A percentile compares a stretch with the other conserved stretches of the same genome.
Evolutionary conservation across 2,113 vertebrate genomes (phyloP).

Genomic region (Sylvia atricapilla): DNA sequence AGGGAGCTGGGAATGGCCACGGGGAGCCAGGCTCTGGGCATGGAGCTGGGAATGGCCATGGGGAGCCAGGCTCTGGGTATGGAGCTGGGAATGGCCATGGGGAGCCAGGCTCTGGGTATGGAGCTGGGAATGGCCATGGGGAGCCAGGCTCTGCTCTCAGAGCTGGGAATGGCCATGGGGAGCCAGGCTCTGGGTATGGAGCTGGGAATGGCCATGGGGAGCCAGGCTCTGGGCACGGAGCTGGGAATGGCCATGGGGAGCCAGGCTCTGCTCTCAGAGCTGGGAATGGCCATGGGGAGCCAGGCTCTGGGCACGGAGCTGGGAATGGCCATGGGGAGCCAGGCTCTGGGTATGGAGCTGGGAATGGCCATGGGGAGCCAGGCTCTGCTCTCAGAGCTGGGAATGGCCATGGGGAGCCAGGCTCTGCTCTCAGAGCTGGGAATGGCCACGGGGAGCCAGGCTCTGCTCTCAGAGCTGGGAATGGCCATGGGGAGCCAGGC

Average conservation of each 20-base stretch:
- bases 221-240: accelerated
- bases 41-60: background rate
- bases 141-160: accelerated
- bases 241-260: background rate
- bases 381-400: accelerated
- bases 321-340: background rate
- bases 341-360: accelerated
- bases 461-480: background rate
- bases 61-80: accelerated
- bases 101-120: accelerated
- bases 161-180: no score
- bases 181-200: no score
- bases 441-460: background rate
- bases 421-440: accelerated
- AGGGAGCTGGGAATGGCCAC: background rate
- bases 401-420: no score
- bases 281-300: background rate
- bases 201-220: background rate
- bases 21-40: accelerated
- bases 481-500: background rate
- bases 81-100: background rate
- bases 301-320: background rate
- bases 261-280: background rate
- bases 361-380: background rate
- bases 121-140: background rate